A percentile compares a stretch with the other conserved stretches of the same genome.
phyloP scores from a whole-genome alignment of 1,140 invertebrate genomes.

The Antheraea mylitta region DNA sequence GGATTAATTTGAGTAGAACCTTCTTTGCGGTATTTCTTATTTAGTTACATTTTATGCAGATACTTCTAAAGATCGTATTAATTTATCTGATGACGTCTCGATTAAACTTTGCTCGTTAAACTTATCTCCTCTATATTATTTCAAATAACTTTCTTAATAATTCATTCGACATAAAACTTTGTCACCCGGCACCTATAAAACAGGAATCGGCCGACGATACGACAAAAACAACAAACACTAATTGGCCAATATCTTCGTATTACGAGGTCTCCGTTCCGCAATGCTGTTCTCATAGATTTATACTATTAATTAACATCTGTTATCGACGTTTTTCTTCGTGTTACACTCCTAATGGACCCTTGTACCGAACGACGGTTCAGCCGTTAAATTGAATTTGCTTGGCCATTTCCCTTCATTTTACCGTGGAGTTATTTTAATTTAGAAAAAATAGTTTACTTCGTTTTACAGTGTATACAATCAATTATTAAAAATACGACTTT shows the following conservation, averaged over 20 bases:
- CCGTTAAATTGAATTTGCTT: conserved; percentile 50
- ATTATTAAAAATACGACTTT: too few relatives aligned
- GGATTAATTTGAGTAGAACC: too few relatives aligned
- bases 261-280: neutral
- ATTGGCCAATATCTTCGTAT: conserved; percentile 1
- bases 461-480: neutral
- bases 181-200: neutral
- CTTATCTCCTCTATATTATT: neutral
- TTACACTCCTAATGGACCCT: conserved; percentile 32
- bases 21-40: too few relatives aligned
- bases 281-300: conserved; percentile 19
- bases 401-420: conserved; percentile 28
- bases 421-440: conserved; percentile 14
- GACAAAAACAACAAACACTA: conserved; percentile 1
- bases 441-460: neutral
- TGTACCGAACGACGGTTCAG: conserved; percentile 22
- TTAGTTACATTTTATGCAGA: too few relatives aligned
- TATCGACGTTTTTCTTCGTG: conserved; percentile 53
- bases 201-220: neutral
- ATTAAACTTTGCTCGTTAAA: neutral
- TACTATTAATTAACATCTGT: conserved; percentile 66
- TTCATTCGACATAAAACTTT: neutral
- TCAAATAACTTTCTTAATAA: neutral
- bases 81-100: too few relatives aligned
- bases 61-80: too few relatives aligned